Percentiles rank a stretch among this genome's conserved stretches.
Evolutionary conservation across 1,140 invertebrate genomes (phyloP).

Genomic region (Coenobita brevimanus): DNA sequence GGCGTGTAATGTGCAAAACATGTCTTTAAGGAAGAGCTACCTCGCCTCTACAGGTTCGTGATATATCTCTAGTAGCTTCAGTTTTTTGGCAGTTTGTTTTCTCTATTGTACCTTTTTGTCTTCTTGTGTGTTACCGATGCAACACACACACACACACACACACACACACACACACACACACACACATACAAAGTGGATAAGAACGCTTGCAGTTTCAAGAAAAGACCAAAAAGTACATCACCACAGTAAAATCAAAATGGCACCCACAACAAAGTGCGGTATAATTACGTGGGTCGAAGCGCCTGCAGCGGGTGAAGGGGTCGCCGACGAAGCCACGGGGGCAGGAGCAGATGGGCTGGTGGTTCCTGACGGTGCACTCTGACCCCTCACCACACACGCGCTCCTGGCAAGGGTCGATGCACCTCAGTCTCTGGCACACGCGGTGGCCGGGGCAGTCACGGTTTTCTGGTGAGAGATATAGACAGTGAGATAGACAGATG

Average conservation of each 20-base stretch:
- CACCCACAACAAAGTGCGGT: background rate
- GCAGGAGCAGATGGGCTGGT: conserved; percentile 85
- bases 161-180: too few species aligned
- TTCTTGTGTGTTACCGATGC: too few species aligned
- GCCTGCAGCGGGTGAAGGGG: conserved; percentile 77
- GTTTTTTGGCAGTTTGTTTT: too few species aligned
- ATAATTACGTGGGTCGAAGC: conserved; percentile 55
- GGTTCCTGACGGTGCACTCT: conserved; percentile 83
- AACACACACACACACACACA: too few species aligned
- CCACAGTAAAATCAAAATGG: background rate
- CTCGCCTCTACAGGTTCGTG: too few species aligned
- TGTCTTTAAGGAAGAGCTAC: too few species aligned
- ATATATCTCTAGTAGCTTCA: too few species aligned
- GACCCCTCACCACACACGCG: conserved; percentile 81
- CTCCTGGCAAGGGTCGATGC: conserved; percentile 86
- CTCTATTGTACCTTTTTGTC: too few species aligned
- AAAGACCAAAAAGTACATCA: too few species aligned
- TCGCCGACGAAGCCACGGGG: conserved; percentile 83
- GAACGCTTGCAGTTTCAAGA: background rate
- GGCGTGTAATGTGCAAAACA: too few species aligned
- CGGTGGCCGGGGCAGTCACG: conserved; percentile 85
- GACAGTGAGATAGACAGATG: background rate
- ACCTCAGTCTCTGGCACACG: conserved; percentile 88
- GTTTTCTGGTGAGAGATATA: conserved; percentile 69
- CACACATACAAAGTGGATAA: conserved; percentile 5